Evolutionary conservation across 2,113 vertebrate species (phyloP).

Genomic region (Dasyurus viverrinus): DNA sequence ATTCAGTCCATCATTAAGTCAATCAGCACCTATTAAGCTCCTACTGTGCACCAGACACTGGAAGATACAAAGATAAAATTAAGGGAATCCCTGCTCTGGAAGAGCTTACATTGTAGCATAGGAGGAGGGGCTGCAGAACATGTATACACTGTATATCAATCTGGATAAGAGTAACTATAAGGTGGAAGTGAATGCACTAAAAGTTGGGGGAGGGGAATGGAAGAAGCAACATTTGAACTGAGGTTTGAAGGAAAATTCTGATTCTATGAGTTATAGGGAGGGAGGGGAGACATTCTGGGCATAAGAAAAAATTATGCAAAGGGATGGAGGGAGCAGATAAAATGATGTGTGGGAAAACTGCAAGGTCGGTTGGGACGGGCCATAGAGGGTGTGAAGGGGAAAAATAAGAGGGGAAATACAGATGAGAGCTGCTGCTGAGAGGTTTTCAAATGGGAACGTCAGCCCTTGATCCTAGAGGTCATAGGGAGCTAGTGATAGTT

Average conservation of each 20-base stretch:
- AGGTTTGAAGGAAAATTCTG: background rate
- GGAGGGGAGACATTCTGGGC: no score
- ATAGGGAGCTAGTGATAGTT: background rate
- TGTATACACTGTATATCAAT: background rate
- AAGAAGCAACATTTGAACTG: no score
- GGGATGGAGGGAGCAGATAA: background rate
- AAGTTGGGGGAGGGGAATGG: background rate
- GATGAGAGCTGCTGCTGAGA: background rate
- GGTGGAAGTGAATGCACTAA: background rate
- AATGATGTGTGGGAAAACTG: background rate
- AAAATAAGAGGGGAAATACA: background rate
- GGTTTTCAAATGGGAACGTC: background rate
- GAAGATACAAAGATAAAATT: background rate
- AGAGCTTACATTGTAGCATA: background rate
- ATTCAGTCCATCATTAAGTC: background rate
- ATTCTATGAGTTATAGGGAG: background rate
- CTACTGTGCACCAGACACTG: background rate
- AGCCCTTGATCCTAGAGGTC: background rate
- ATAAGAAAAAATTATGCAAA: no score
- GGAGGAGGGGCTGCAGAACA: background rate
- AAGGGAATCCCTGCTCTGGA: background rate
- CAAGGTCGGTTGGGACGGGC: background rate
- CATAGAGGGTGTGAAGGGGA: background rate
- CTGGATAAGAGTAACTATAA: background rate
- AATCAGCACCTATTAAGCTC: background rate